A percentile compares a stretch with the other conserved stretches of the same genome.
phyloP scores from a whole-genome alignment of 2,888 invertebrate genomes.

The Xiphydria camelus region DNA sequence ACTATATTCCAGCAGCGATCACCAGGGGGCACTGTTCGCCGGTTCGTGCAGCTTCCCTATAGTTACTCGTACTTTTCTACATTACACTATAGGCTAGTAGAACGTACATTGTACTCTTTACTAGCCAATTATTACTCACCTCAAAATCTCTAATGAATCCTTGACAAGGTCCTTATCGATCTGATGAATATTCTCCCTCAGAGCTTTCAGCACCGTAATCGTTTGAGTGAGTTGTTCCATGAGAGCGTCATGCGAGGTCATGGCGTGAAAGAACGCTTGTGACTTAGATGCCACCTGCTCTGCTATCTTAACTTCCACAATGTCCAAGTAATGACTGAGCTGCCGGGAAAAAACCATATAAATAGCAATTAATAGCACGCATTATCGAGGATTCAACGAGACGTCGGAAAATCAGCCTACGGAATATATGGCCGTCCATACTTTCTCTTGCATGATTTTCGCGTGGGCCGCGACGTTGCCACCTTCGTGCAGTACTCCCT shows the following conservation, averaged over 20 bases:
- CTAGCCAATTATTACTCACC: constrained; percentile 34
- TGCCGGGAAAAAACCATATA: constrained; percentile 42
- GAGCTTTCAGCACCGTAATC: constrained; percentile 72
- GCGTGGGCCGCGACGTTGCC: constrained; percentile 50
- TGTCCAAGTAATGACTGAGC: constrained; percentile 91
- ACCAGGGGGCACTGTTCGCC: no score
- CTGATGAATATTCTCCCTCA: constrained; percentile 75
- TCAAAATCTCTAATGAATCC: constrained; percentile 77
- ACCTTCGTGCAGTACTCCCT: constrained; percentile 60
- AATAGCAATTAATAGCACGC: no score
- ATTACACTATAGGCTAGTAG: not conserved
- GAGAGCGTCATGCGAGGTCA: constrained; percentile 96
- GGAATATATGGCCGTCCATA: constrained; percentile 34
- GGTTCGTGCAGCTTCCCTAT: no score
- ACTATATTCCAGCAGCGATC: no score
- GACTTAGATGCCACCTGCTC: constrained; percentile 93
- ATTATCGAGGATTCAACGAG: constrained; percentile 9
- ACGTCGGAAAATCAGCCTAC: constrained; percentile 11
- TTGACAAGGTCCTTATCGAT: constrained; percentile 80
- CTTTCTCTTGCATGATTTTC: constrained; percentile 81
- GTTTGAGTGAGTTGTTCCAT: constrained; percentile 93
- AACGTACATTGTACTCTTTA: no score
- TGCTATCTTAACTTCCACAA: constrained; percentile 91
- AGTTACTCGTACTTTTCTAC: not conserved
- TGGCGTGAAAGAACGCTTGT: constrained; percentile 96